Evolutionary conservation across 1,140 invertebrate genomes (phyloP).

Genomic region (Bathynomus jamesi): DNA sequence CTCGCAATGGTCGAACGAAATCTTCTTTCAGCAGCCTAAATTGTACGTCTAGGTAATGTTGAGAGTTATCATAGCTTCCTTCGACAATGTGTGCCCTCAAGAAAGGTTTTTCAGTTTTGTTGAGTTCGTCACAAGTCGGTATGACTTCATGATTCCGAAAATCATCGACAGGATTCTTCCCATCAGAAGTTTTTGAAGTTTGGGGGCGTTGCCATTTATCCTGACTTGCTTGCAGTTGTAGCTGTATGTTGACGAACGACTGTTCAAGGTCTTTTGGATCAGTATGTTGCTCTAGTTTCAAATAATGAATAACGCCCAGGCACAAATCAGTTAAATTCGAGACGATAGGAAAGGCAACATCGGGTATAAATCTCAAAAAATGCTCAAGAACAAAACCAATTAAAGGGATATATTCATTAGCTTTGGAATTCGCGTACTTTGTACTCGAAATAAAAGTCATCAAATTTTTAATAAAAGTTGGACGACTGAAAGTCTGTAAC

Average conservation of each 20-base stretch:
- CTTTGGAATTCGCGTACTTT: background rate
- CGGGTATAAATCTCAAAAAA: background rate
- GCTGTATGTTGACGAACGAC: background rate
- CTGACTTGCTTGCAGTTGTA: background rate
- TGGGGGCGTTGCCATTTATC: background rate
- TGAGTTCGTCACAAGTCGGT: slow-evolving; percentile 16
- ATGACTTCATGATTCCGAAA: background rate
- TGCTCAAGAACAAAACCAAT: background rate
- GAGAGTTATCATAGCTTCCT: slow-evolving; percentile 53
- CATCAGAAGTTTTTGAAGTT: too few species aligned
- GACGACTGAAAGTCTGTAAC: background rate
- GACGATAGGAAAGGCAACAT: background rate
- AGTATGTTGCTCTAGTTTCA: background rate
- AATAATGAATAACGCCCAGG: too few species aligned
- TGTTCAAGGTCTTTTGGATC: background rate
- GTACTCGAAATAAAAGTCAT: background rate
- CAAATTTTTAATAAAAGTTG: background rate
- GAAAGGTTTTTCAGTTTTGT: slow-evolving; percentile 38
- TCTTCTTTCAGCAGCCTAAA: slow-evolving; percentile 68
- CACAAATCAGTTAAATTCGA: too few species aligned
- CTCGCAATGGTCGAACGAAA: slow-evolving; percentile 33
- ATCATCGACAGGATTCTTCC: background rate
- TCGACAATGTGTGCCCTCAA: slow-evolving; percentile 53
- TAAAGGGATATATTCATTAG: background rate
- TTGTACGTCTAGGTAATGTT: slow-evolving; percentile 70